These are phyloP conservation scores for Tautogolabrus adspersus DNA, from an alignment of 2,113 vertebrate species.

Conservation along the genomic window DNA sequence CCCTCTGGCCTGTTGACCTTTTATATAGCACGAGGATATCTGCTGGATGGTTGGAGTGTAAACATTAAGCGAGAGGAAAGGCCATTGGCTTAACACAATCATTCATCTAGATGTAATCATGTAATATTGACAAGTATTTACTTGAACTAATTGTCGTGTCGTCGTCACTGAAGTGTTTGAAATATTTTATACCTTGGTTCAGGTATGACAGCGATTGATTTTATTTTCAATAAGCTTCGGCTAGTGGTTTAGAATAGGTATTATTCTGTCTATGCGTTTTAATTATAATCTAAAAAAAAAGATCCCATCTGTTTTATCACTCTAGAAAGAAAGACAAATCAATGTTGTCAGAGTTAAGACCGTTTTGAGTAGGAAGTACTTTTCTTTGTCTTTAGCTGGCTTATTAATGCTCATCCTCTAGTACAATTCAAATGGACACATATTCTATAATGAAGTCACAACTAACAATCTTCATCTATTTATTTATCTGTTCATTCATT, in stretches of 20 bases:
- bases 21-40: slow-evolving; percentile 30
- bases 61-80: slow-evolving; percentile 51
- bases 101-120: slow-evolving; percentile 43
- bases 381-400: background rate
- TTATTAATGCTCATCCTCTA: slow-evolving; percentile 45
- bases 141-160: background rate
- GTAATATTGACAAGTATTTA: slow-evolving; percentile 29
- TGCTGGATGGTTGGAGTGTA: slow-evolving; percentile 40
- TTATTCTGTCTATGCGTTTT: too few relatives aligned
- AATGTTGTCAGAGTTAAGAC: background rate
- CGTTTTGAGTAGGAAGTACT: slow-evolving; percentile 9
- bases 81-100: slow-evolving; percentile 17
- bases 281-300: too few relatives aligned
- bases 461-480: slow-evolving; percentile 7
- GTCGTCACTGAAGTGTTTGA: background rate
- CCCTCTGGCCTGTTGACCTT: slow-evolving; percentile 65
- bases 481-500: background rate
- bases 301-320: background rate
- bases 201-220: background rate
- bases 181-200: background rate
- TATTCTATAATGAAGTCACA: slow-evolving; percentile 21
- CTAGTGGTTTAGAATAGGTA: too few relatives aligned
- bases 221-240: background rate
- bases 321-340: slow-evolving; percentile 1
- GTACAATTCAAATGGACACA: slow-evolving; percentile 19